Evolutionary conservation across 2,888 invertebrate genomes (phyloP), one percentile per base, ranked within the genome.

Genomic region (Tetanocera ferruginea): DNA sequence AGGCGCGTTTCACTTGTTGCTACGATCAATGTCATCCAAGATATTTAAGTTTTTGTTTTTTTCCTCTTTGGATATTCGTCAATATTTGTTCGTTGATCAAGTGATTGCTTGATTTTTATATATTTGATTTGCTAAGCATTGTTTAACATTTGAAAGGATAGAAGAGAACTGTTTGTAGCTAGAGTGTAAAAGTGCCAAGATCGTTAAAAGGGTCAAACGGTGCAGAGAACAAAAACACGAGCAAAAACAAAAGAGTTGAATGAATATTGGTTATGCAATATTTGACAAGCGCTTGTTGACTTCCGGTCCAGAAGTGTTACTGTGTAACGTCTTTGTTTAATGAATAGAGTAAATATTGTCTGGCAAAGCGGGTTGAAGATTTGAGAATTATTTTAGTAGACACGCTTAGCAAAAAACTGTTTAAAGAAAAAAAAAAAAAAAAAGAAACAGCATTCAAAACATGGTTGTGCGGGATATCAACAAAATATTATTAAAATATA

Each of bases 61-160:
- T 11, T 43, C 11, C 14, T 31, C 5, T 31, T 5, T 4, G 3
- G 3, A 4, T n/a, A n/a, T 28, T 14, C 5, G 34, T 34, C 23
- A 64, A 64, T 64, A 64, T 64, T 64, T 64, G 64, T 34, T 64
- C 64, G n/a, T 4, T 34, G 28, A 64, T 64, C 64, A 64, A n/a
- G n/a, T 8, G 31, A 64, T 60, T 60, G 28, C 60, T 60, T 60
- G 11, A 60, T 5, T 60, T 60, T 28, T 19, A 25, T 60, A 8
- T 60, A 11, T 28, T 60, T 60, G 17, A 14, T 43, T 43, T 60
- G 11, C 6, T 28, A 3, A 23, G 25, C 23, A 55, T 9, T 23
- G 55, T 23, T 55, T 55, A 9, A 6, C 5, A 55, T 55, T 23
- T 14, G 60, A 60, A 60, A 60, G 60, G 11, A 60, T 60, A 25